Evolutionary conservation across 1,140 invertebrate species (phyloP), one percentile per base, ranked within the genome.

Genomic region (Drosophila takahashii): DNA sequence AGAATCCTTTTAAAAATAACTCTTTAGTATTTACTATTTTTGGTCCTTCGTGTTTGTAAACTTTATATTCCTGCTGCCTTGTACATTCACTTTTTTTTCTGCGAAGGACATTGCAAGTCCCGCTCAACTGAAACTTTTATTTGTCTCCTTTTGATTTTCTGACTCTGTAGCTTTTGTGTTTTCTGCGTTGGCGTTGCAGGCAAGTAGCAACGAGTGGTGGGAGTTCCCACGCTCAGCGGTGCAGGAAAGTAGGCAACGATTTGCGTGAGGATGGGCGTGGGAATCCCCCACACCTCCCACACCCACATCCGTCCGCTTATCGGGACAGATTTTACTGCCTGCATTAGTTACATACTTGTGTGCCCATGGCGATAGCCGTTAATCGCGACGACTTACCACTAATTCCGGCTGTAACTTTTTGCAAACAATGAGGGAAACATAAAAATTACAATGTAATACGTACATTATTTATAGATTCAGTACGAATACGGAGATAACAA

Each of bases 221-320:
- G 26, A 18, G 16, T 15, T 41, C 5, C n/a, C 39, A 7, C 39
- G 39, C 5, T 41, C n/a, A 41, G 3, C 26, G 44, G 36, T 47
- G 66, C 79, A 61, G 57, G 11, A 77, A 48, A 77, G 61, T 78
- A 73, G 79, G 80, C 79, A 79, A 75, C 64, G 26, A 45, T 75
- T 75, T 75, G 32, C 10, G 37, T 29, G 7, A 22, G 18, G 15
- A 18, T 27, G 26, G 29, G 7, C 13, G 13, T 47, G 13, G 22
- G 26, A 15, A 4, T 27, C 7, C 22, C 39, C 15, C 16, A 16
- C 16, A 42, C 9, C 8, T 8, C 29, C 29, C 29, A 32, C 29
- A 32, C 8, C 26, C 27, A 41, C 3, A 59, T 59, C 26, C 59
- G 54, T 22, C 9, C 8, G 26, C 47, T 65, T 67, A 67, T 67